phyloP scores from a whole-genome alignment of 2,113 vertebrate genomes.

The Garra rufa region DNA sequence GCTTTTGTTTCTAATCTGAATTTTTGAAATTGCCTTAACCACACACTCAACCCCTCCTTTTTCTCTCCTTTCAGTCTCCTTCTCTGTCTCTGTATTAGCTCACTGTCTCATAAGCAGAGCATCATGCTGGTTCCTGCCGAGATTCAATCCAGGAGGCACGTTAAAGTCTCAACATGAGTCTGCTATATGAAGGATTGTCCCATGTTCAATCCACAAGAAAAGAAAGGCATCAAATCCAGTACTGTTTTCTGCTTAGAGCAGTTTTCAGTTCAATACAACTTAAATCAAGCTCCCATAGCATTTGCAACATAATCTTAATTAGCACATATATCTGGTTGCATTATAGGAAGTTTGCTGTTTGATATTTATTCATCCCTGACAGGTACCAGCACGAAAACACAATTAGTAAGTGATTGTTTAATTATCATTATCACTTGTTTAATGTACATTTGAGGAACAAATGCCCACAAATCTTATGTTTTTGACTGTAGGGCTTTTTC shows the following conservation, averaged over 20 bases:
- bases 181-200: not conserved
- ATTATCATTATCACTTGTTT: too few relatives aligned
- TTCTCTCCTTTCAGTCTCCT: not conserved
- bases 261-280: not conserved
- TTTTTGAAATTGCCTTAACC: slow-evolving; percentile 52
- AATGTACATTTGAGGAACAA: too few relatives aligned
- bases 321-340: not conserved
- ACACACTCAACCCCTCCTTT: slow-evolving; percentile 14
- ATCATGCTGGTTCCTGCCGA: not conserved
- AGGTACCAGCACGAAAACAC: too few relatives aligned
- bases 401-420: too few relatives aligned
- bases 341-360: not conserved
- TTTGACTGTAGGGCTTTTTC: too few relatives aligned
- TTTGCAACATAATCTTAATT: not conserved
- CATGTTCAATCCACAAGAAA: not conserved
- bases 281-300: not conserved
- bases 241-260: not conserved
- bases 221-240: not conserved
- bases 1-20: slow-evolving; percentile 52
- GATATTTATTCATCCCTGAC: too few relatives aligned
- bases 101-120: not conserved
- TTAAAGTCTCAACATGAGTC: slow-evolving; percentile 29
- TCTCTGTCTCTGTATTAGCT: slow-evolving; percentile 33
- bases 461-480: too few relatives aligned
- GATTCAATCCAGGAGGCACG: not conserved